phyloP scores from a whole-genome alignment of 2,888 invertebrate species.

The Eutolmus rufibarbis region DNA sequence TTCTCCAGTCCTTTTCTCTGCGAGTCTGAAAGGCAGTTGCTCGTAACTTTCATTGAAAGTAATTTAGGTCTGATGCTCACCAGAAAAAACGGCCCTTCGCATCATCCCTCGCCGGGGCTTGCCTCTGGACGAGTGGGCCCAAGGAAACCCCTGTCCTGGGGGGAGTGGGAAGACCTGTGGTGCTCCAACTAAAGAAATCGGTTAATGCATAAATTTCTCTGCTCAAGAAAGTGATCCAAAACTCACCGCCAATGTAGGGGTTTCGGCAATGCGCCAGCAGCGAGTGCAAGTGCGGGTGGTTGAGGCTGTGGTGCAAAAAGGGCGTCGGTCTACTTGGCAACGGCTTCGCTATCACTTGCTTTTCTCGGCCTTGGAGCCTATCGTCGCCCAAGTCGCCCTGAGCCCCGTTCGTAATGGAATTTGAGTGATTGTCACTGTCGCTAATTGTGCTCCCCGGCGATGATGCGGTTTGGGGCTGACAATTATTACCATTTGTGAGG shows the following conservation, averaged over 20 bases:
- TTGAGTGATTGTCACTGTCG: slow-evolving; percentile 62
- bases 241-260: slow-evolving; percentile 77
- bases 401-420: slow-evolving; percentile 42
- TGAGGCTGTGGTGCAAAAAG: slow-evolving; percentile 73
- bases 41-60: background rate
- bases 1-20: slow-evolving; percentile 96
- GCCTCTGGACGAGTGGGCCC: slow-evolving; percentile 90
- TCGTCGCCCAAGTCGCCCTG: slow-evolving; percentile 51
- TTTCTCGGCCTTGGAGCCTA: slow-evolving; percentile 55
- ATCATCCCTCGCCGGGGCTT: slow-evolving; percentile 97
- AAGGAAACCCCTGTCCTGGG: slow-evolving; percentile 75
- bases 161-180: slow-evolving; percentile 71
- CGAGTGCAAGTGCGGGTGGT: slow-evolving; percentile 83
- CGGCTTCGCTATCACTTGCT: slow-evolving; percentile 76
- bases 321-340: slow-evolving; percentile 78
- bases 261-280: slow-evolving; percentile 82
- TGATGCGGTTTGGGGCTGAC: slow-evolving; percentile 63
- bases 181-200: slow-evolving; percentile 61
- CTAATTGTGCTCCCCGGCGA: slow-evolving; percentile 64
- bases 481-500: slow-evolving; percentile 60
- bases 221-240: background rate
- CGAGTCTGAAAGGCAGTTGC: slow-evolving; percentile 68
- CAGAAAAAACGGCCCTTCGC: slow-evolving; percentile 93
- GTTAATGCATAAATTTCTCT: background rate
- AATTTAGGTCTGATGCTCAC: slow-evolving; percentile 51